A percentile compares a stretch with the other conserved stretches of the same genome.
phyloP scores from a whole-genome alignment of 2,888 invertebrate species.

The Spatulosminthurus flaviceps region DNA sequence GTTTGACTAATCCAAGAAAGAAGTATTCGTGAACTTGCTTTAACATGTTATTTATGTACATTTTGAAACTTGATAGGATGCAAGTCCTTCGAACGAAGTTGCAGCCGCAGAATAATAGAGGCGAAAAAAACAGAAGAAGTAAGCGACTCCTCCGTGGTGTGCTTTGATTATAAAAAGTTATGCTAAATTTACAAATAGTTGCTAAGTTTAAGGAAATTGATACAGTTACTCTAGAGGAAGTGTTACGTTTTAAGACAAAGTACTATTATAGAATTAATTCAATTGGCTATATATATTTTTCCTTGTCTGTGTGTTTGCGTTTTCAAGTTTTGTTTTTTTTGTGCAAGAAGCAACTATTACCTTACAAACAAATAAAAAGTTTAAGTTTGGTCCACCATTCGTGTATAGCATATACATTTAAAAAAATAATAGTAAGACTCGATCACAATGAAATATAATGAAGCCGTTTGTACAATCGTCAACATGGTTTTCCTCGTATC shows the following conservation, averaged over 20 bases:
- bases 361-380: not conserved
- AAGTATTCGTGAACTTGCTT: too few species aligned
- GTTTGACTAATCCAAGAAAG: too few species aligned
- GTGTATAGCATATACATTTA: not conserved
- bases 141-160: constrained; percentile 42
- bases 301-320: constrained; percentile 1
- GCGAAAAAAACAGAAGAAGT: constrained; percentile 25
- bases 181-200: constrained; percentile 31
- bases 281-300: constrained; percentile 14
- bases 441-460: not conserved
- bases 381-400: not conserved
- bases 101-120: constrained; percentile 54
- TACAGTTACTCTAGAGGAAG: not conserved
- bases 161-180: constrained; percentile 27
- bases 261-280: not conserved
- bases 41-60: not conserved
- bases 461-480: not conserved
- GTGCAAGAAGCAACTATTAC: not conserved
- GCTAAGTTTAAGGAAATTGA: constrained; percentile 25
- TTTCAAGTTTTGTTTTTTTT: constrained; percentile 13
- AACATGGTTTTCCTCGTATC: not conserved
- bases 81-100: constrained; percentile 55
- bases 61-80: constrained; percentile 45
- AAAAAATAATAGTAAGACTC: not conserved
- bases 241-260: not conserved